Base-by-base conservation (phyloP, 2,888 invertebrate genomes). In the Anaspis maculata region DNA sequence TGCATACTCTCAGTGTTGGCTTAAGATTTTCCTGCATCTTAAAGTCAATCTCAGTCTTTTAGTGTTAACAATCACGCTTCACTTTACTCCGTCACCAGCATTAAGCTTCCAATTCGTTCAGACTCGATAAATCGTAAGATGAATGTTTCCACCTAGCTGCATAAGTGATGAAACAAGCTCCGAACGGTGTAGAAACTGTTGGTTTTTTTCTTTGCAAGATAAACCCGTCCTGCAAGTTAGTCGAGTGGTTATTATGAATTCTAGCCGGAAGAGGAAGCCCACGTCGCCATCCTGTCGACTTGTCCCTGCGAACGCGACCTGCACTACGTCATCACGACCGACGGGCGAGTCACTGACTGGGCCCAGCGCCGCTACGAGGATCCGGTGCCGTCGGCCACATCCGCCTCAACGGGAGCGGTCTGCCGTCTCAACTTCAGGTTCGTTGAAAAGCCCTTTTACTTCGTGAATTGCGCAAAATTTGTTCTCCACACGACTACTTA, bases 321-420 rank as follows among this genome's bases (percentile, higher is more conserved):
- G 11, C 70, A 77, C 32, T 76, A 77, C 25, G 76, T 77, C 3
- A 76, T 79, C 27, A 77, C 77, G 1, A 78, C 77, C 24, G 75
- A 76, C 13, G 78, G 77, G 0, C 68, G 75, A 14, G 75, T 77
- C 4, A 76, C 77, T 1, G 75, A 76, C 52, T 78, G 77, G 77
- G 76, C 75, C 0, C 73, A 75, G 2, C 69, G 74, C 1, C 69
- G 74, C 2, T 59, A 61, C 42, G 62, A 60, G 39, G 57, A 61
- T 39, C 56, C 56, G n/a, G 49, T 56, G 11, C 51, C 56, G 3
- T 44, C 53, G 14, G 40, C 54, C 7, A 46, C 49, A 15, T 46
- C 50, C 24, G 37, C 42, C 11, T 61, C 34, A 22, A 70, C 72
- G 40, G 67, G 72, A 38, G 71, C 72, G 1, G 72, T 70, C 34